phyloP scores from a whole-genome alignment of 1,140 invertebrate genomes.

The Eufriesea mexicana region DNA sequence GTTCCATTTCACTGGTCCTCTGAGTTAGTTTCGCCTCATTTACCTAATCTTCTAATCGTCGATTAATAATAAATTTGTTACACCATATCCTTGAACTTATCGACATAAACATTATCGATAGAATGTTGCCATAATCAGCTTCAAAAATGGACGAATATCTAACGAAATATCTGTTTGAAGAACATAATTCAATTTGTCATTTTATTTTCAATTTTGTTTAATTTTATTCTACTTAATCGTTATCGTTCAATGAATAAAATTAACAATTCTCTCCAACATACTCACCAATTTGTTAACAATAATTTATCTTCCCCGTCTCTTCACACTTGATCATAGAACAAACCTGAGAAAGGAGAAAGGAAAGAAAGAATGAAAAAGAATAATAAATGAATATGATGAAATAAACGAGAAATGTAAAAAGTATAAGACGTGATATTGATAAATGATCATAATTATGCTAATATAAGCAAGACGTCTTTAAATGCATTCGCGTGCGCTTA shows the following conservation, averaged over 20 bases:
- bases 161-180: background rate
- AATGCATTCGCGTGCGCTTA: conserved; percentile 4
- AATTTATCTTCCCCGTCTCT: background rate
- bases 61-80: background rate
- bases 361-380: background rate
- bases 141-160: background rate
- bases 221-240: background rate
- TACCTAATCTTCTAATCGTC: background rate
- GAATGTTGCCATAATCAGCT: background rate
- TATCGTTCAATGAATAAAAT: background rate
- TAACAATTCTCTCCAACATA: background rate
- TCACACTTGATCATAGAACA: background rate
- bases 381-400: background rate
- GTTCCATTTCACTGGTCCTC: background rate
- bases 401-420: background rate
- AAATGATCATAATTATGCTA: background rate
- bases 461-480: background rate
- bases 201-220: background rate
- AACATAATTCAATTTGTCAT: background rate
- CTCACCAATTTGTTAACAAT: background rate
- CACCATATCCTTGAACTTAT: conserved; percentile 4
- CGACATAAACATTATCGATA: background rate
- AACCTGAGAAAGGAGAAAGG: background rate
- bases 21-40: background rate
- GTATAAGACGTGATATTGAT: background rate